phyloP scores from a whole-genome alignment of 2,113 vertebrate species.

The Gavialis gangeticus region DNA sequence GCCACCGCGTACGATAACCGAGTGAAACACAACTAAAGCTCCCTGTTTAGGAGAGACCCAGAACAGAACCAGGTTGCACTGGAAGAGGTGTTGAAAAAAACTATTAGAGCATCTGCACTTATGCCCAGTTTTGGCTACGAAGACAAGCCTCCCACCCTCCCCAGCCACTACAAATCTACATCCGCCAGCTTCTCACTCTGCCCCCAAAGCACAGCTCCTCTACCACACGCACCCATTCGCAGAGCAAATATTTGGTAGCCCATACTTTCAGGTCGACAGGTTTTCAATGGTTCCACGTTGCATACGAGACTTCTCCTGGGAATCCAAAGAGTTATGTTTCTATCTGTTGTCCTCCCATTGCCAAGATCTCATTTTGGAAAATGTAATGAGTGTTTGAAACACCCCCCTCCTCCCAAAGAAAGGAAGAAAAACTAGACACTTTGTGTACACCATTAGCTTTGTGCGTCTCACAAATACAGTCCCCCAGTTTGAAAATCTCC shows the following conservation, averaged over 20 bases:
- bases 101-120: neutral
- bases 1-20: neutral
- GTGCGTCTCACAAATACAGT: conserved; percentile 9
- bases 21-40: neutral
- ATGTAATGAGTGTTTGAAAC: conserved; percentile 34
- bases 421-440: conserved; percentile 36
- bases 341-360: accelerated
- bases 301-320: neutral
- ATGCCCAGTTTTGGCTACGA: neutral
- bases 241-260: accelerated
- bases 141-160: neutral
- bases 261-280: accelerated
- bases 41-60: neutral
- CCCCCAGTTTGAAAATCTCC: conserved; percentile 43
- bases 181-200: neutral
- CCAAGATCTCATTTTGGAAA: conserved; percentile 2
- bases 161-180: neutral
- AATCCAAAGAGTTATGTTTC: neutral
- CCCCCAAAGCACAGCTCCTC: neutral
- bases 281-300: neutral
- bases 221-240: accelerated
- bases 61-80: neutral
- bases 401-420: conserved; percentile 26
- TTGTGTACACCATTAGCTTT: conserved; percentile 55
- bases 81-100: neutral